A percentile compares a stretch with the other conserved stretches of the same genome.
Conservation (phyloP, 2,113 vertebrate species). For the Phrynocephalus versicolor region DNA sequence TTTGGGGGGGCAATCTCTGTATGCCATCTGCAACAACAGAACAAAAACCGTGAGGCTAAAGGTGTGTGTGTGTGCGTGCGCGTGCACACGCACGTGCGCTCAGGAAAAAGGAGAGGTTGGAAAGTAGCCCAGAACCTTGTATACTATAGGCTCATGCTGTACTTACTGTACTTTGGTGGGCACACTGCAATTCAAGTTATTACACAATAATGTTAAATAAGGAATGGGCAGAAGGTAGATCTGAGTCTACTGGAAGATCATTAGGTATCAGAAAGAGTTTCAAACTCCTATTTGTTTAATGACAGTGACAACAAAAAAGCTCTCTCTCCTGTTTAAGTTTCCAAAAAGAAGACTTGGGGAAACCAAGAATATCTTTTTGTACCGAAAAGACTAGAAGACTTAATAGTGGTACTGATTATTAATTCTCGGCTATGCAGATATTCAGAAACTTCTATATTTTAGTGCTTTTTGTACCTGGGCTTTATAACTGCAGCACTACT, state of each 20-base stretch:
- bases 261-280: no score
- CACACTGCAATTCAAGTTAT: not conserved
- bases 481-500: not conserved
- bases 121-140: not conserved
- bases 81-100: constrained; percentile 13
- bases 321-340: no score
- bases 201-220: not conserved
- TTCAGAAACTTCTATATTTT: not conserved
- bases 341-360: no score
- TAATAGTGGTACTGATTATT: no score
- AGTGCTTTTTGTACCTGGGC: not conserved
- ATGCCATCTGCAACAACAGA: not conserved
- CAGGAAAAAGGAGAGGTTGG: not conserved
- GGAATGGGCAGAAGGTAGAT: not conserved
- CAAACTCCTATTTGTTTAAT: no score
- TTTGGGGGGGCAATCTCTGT: not conserved
- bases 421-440: not conserved
- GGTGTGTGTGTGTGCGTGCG: not conserved
- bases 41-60: constrained; percentile 18
- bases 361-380: no score
- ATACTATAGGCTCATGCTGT: not conserved
- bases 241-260: no score
- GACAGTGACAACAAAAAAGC: no score
- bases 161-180: not conserved
- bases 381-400: not conserved